Conservation (phyloP, 2,888 invertebrate genomes). For the Nephrotoma flavescens region DNA sequence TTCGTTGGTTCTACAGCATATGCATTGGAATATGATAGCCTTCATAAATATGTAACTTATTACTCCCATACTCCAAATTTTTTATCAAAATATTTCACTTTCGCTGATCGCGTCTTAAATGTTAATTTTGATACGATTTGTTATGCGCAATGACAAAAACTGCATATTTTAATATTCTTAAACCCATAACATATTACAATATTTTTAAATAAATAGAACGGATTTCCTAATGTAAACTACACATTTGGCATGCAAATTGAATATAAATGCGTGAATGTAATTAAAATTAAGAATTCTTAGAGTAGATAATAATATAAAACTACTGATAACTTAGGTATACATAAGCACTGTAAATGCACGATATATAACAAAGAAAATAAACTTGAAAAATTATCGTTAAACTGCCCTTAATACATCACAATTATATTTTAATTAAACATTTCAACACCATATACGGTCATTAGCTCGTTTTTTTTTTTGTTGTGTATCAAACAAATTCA, state of each 20-base stretch:
- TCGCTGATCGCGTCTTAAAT: not conserved
- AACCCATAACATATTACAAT: not conserved
- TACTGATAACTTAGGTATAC: not conserved
- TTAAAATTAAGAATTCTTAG: not conserved
- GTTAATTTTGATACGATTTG: not conserved
- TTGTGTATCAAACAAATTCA: not conserved
- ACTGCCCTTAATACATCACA: not conserved
- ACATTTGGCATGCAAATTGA: not conserved
- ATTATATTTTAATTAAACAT: not conserved
- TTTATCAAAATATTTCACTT: not conserved
- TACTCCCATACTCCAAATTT: not conserved
- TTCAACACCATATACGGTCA: not conserved
- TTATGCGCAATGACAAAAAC: not conserved
- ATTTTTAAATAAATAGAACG: not conserved
- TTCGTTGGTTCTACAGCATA: too few species aligned
- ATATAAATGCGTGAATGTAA: not conserved
- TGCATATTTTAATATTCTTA: not conserved
- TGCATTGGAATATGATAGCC: too few species aligned
- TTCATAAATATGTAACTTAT: not conserved
- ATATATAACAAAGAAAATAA: not conserved
- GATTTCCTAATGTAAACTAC: not conserved
- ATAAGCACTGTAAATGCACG: not conserved
- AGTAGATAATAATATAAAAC: not conserved
- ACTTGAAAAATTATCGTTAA: not conserved
- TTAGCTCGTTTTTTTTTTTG: not conserved